Evolutionary conservation across 2,113 vertebrate species (phyloP), one percentile per base, ranked within the genome.

Genomic region (Embiotoca jacksoni): DNA sequence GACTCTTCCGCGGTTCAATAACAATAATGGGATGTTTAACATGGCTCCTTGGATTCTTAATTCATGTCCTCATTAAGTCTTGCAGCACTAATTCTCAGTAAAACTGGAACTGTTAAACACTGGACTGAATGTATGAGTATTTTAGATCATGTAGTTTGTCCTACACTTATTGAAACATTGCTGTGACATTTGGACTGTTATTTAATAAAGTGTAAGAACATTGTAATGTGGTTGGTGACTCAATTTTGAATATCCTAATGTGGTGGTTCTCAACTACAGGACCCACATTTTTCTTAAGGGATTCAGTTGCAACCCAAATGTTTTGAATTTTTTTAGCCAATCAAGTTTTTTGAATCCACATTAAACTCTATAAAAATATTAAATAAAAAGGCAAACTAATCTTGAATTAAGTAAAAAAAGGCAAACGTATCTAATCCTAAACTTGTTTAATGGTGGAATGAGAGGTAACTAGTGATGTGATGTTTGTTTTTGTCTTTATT

Each of bases 11-110:
- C 53, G 44, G 59, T 75, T 70, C 73, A 65, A 23, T 50, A 23
- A 46, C 71, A 64, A 75, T 88, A 79, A 79, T 72, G 61, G 13
- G 78, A 47, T 55, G 44, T 76, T 66, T 58, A 82, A 76, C 37
- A 67, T 70, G 5, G 49, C 65, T 74, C 56, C 75, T 79, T 75
- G 44, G 58, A 84, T 59, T 30, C 57, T 78, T 55, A 63, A 84
- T 87, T 78, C 55, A 84, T 70, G 72, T 32, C 60, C 72, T 77
- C 63, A 61, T 85, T 81, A 72, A 50, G 47, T 75, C 63, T 35
- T 50, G 41, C 59, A 70, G 53, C 55, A 54, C 63, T 77, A 80
- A 82, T 77, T 80, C 46, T 55, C 64, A 68, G 50, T 56, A 35
- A 69, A 72, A 85, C 15, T 52, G 36, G 14, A 69, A 74, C n/a